Percentiles rank a stretch among this genome's conserved stretches.
Conservation (phyloP, 2,113 vertebrate species). For the Etheostoma cragini region DNA sequence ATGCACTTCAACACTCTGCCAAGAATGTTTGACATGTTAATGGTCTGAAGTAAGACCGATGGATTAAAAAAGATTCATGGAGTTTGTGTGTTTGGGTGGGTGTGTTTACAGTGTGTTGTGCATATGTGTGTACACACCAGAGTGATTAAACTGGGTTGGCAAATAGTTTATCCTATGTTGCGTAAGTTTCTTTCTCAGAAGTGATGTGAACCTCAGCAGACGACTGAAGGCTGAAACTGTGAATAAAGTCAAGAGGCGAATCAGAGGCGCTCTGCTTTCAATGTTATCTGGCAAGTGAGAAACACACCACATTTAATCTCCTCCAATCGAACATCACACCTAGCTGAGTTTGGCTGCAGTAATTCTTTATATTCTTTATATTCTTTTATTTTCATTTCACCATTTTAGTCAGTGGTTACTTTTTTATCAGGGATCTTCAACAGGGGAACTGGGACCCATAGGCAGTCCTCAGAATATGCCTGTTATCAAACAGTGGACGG, state of each 20-base stretch:
- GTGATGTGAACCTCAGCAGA: constrained; percentile 27
- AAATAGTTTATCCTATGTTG: constrained; percentile 32
- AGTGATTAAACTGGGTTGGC: constrained; percentile 16
- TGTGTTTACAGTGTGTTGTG: constrained; percentile 14
- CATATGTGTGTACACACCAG: constrained; percentile 5
- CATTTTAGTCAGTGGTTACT: background rate
- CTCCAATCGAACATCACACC: background rate
- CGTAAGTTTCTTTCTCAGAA: constrained; percentile 22
- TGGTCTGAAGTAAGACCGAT: constrained; percentile 51
- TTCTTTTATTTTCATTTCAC: background rate
- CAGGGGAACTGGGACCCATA: too few relatives aligned
- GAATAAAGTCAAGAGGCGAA: background rate
- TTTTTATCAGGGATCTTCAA: background rate
- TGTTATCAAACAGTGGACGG: background rate
- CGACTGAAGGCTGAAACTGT: background rate
- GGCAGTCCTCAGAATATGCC: background rate
- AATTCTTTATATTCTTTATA: background rate
- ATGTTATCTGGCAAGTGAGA: background rate
- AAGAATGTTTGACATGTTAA: constrained; percentile 52
- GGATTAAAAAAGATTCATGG: constrained; percentile 10
- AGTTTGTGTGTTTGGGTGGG: background rate
- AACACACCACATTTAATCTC: background rate
- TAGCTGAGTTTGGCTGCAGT: background rate
- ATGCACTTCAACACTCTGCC: constrained; percentile 48
- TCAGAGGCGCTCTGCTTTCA: background rate